Conservation (phyloP, 35 echinoderm and acorn worm genomes). For the Ptychodera flava region DNA sequence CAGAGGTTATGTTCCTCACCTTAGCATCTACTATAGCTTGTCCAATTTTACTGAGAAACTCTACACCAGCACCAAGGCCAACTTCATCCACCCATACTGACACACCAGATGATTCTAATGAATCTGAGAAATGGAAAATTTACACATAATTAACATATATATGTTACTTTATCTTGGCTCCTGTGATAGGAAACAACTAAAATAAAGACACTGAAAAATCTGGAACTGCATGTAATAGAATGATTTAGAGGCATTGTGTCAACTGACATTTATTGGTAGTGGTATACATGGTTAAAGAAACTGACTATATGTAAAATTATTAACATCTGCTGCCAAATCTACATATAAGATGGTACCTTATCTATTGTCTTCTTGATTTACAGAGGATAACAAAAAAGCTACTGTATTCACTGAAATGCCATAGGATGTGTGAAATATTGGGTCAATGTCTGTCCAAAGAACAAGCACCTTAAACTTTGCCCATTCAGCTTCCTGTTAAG, state of each 20-base stretch:
- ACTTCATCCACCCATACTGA: conserved; percentile 89
- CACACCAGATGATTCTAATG: conserved; percentile 70
- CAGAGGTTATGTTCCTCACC: conserved; percentile 47
- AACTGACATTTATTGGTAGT: neutral
- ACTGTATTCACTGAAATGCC: too few species aligned
- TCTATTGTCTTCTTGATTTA: too few species aligned
- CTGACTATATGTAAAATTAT: neutral
- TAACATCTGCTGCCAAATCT: too few species aligned
- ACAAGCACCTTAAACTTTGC: too few species aligned
- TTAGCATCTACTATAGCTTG: conserved; percentile 97
- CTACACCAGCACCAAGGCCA: conserved; percentile 61
- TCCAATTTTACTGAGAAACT: conserved; percentile 96
- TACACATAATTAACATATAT: neutral
- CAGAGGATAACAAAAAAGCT: too few species aligned
- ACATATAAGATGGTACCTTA: too few species aligned
- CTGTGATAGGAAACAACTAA: neutral
- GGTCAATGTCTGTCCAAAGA: too few species aligned
- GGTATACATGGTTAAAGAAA: neutral
- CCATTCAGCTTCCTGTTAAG: too few species aligned
- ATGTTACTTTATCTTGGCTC: neutral
- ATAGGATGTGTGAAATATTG: too few species aligned
- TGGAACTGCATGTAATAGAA: neutral
- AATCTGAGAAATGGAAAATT: conserved; percentile 28
- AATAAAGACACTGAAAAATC: conserved; percentile 11
- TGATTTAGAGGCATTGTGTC: neutral